Conservation (phyloP, 1,140 invertebrate species). For the roundworm (Caenorhabditis elegans) region DNA sequence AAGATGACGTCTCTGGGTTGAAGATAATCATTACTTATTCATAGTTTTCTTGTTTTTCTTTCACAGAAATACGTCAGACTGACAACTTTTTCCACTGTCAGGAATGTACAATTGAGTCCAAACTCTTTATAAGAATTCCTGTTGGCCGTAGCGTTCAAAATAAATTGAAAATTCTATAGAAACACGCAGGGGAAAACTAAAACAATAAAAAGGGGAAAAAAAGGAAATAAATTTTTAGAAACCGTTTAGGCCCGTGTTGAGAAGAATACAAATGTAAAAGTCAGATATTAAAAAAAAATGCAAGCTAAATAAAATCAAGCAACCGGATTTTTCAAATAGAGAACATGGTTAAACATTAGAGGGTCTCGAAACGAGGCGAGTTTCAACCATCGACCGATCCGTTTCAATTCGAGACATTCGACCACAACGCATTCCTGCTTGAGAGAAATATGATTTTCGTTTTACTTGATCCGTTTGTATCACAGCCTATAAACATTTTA, state of each 20-base stretch:
- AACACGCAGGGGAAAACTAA: background rate
- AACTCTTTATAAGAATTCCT: background rate
- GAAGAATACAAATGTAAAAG: background rate
- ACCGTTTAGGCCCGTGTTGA: background rate
- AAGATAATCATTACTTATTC: background rate
- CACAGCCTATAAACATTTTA: background rate
- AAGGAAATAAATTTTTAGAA: background rate
- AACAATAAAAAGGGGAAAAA: background rate
- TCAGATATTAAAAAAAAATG: background rate
- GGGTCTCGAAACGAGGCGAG: constrained; percentile 5
- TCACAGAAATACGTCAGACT: no score
- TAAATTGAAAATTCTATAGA: background rate
- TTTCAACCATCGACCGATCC: constrained; percentile 18
- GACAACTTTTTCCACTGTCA: no score
- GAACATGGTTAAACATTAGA: background rate
- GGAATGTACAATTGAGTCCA: background rate
- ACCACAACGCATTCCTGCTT: constrained; percentile 32
- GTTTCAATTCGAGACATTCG: constrained; percentile 35
- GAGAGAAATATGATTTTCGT: constrained; percentile 24
- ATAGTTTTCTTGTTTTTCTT: background rate
- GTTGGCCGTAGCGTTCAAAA: no score
- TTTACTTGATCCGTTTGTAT: constrained; percentile 7
- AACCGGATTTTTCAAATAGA: background rate
- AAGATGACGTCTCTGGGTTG: background rate
- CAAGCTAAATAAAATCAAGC: no score